Evolutionary conservation across 1,140 invertebrate species (phyloP), one percentile per base, ranked within the genome.

Genomic region (Zaprionus gabonicus): DNA sequence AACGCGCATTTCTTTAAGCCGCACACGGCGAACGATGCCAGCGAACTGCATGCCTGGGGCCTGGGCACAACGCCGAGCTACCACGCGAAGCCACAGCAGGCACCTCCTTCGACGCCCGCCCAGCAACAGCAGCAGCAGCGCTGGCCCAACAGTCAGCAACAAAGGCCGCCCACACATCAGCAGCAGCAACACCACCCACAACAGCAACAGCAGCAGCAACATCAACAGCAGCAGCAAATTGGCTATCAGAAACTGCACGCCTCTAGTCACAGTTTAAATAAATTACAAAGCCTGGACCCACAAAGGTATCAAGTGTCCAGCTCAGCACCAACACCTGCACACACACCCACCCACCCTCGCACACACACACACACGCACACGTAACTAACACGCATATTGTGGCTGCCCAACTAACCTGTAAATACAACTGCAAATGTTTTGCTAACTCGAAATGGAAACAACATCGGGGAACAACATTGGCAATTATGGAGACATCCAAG

Each of bases 1-100:
- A 91, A 90, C 76, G 55, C 78, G 51, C 81, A 75, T 79, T 81
- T 78, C 66, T 95, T 94, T 86, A 94, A 94, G 70, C 94, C 94
- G 3, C 90, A 94, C 41, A 92, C 93, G 31, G 85, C 92, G 2
- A 92, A 93, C 49, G 94, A 94, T 75, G 93, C 93, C 4, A 94
- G 94, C 71, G 94, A 95, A 62, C 94, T 95, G 66, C 94, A 94
- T 71, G 83, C 93, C 31, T 95, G 94, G 94, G 94, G 94, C 57
- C 91, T 95, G 71, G 94, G 93, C 36, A 88, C 86, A 4, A 90
- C 88, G 63, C 85, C 82, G 55, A 51, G 44, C 1, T 72, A 73
- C 41, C 41, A 46, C 27, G 46, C 36, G 23, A 74, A 81, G 7
- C 75, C 59, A 34, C 25, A 70, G 7, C 67, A 57, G 41, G 75